phyloP scores from a whole-genome alignment of 2,113 vertebrate species.

The Myrmophylax atrothorax region DNA sequence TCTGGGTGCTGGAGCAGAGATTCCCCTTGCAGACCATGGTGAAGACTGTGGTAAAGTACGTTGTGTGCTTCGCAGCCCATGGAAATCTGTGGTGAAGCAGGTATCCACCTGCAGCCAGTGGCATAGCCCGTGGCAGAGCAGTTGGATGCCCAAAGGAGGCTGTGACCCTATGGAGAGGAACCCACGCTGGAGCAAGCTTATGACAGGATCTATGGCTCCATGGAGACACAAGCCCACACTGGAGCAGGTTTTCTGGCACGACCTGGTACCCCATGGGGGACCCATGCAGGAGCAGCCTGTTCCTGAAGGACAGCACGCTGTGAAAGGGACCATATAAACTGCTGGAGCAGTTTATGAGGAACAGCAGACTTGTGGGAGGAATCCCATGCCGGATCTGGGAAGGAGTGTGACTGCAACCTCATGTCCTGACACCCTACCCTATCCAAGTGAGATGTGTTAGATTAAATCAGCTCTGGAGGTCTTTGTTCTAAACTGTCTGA shows the following conservation, averaged over 20 bases:
- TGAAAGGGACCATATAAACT: background rate
- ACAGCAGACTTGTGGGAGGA: background rate
- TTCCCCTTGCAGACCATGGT: accelerated
- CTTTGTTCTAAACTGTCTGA: background rate
- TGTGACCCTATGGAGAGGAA: accelerated
- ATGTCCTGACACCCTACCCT: background rate
- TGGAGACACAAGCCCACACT: accelerated
- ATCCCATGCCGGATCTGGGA: accelerated
- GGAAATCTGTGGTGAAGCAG: background rate
- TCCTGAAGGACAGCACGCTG: accelerated
- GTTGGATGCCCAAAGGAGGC: background rate
- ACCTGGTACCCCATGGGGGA: background rate
- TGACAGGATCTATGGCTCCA: background rate
- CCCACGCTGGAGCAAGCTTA: background rate
- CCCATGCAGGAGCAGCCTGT: accelerated
- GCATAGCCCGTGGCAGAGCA: background rate
- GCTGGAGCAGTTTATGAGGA: background rate
- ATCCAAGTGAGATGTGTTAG: background rate
- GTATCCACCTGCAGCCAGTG: background rate
- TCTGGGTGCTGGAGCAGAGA: accelerated
- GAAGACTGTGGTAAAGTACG: accelerated
- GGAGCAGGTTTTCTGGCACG: background rate
- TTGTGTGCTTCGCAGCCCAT: background rate
- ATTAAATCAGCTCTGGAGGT: background rate
- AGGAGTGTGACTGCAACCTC: accelerated